These are phyloP conservation scores for Sinopyrophorus schimmeli DNA, from an alignment of 2,888 invertebrate species.

Conservation along the genomic window DNA sequence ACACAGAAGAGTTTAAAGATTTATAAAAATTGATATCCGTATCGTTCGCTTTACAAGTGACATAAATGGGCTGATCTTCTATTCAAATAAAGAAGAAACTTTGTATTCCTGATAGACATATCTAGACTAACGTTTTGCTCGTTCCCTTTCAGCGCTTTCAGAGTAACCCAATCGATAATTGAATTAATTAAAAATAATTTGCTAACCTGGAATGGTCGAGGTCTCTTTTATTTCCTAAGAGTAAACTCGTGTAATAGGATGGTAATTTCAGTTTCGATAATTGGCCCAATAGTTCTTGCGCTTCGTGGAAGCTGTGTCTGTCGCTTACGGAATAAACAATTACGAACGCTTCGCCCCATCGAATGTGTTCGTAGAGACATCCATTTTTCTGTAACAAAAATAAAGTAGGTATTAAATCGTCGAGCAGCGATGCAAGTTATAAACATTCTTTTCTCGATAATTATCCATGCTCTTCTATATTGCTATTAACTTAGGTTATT, in stretches of 20 bases:
- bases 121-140: slow-evolving; percentile 15
- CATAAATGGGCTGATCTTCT: slow-evolving; percentile 17
- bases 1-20: slow-evolving; percentile 7
- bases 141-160: background rate
- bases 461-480: slow-evolving; percentile 2
- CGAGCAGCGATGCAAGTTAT: slow-evolving; percentile 1
- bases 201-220: slow-evolving; percentile 75
- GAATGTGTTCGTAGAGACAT: slow-evolving; percentile 73
- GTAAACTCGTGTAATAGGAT: slow-evolving; percentile 74
- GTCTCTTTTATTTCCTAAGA: slow-evolving; percentile 81
- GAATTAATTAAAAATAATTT: slow-evolving; percentile 10
- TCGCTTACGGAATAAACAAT: slow-evolving; percentile 82
- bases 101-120: slow-evolving; percentile 11
- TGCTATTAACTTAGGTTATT: background rate
- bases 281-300: slow-evolving; percentile 71
- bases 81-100: slow-evolving; percentile 18
- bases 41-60: slow-evolving; percentile 10
- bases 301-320: slow-evolving; percentile 74
- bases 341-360: slow-evolving; percentile 84
- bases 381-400: slow-evolving; percentile 67
- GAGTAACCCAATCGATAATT: slow-evolving; percentile 1
- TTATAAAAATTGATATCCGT: slow-evolving; percentile 17
- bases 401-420: background rate
- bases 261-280: slow-evolving; percentile 73
- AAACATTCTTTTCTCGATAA: background rate